A percentile compares a stretch with the other conserved stretches of the same genome.
Evolutionary conservation across 2,888 invertebrate species (phyloP).

Genomic region (Euzophera pinguis): DNA sequence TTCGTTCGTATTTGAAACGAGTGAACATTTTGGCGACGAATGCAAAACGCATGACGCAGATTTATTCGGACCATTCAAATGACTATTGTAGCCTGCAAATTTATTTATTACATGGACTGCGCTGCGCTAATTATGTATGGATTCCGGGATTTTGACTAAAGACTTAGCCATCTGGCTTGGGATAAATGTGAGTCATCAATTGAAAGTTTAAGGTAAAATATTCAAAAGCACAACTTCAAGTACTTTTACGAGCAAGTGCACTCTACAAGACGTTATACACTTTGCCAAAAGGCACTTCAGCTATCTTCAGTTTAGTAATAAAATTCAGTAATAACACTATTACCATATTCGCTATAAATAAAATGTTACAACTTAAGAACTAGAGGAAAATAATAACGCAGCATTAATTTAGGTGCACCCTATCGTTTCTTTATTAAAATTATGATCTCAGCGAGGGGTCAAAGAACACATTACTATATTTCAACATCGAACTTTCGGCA

Average conservation of each 20-base stretch:
- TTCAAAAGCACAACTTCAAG: conserved; percentile 24
- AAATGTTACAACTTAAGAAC: not conserved
- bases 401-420: conserved; percentile 68
- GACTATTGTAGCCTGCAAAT: conserved; percentile 58
- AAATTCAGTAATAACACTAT: conserved; percentile 4
- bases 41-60: conserved; percentile 68
- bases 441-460: conserved; percentile 65
- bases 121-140: conserved; percentile 61
- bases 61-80: conserved; percentile 73
- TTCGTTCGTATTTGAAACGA: conserved; percentile 24
- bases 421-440: conserved; percentile 67
- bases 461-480: conserved; percentile 70
- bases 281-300: conserved; percentile 16
- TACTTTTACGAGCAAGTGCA: conserved; percentile 31
- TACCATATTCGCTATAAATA: conserved; percentile 6
- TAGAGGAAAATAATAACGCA: conserved; percentile 54
- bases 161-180: conserved; percentile 49
- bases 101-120: conserved; percentile 57
- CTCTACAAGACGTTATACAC: conserved; percentile 24
- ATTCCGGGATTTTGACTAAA: conserved; percentile 53
- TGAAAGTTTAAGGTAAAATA: conserved; percentile 26
- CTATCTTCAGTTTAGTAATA: conserved; percentile 11
- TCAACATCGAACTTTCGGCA: conserved; percentile 63
- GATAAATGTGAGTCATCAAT: conserved; percentile 22
- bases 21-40: conserved; percentile 48